These are phyloP conservation scores for Paradisaea rubra DNA, from an alignment of 2,113 vertebrate species.

Conservation along the genomic window DNA sequence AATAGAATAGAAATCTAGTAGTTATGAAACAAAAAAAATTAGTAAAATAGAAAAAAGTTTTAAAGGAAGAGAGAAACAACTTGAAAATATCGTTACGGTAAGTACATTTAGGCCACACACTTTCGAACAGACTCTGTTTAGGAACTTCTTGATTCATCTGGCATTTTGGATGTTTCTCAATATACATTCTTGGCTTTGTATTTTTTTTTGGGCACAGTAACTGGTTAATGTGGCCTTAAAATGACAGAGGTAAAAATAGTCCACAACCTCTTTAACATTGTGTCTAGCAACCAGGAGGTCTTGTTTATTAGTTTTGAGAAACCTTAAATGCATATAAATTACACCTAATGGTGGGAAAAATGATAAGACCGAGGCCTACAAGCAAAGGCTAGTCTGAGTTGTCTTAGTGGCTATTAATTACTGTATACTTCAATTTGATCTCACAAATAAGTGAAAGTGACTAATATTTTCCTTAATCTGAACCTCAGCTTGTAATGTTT, in stretches of 20 bases:
- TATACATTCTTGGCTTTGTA: background rate
- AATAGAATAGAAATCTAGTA: background rate
- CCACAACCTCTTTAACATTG: background rate
- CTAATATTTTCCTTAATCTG: slow-evolving; percentile 41
- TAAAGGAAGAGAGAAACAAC: background rate
- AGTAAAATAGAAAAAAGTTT: background rate
- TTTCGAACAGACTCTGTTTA: background rate
- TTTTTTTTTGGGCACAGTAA: background rate
- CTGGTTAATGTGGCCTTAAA: background rate
- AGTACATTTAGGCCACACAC: background rate
- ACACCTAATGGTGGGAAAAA: background rate
- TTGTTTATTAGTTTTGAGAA: background rate
- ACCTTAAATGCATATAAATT: background rate
- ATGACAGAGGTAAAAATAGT: background rate
- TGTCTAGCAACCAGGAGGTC: background rate
- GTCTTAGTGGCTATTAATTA: background rate
- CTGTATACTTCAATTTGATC: background rate
- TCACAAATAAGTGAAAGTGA: slow-evolving; percentile 42
- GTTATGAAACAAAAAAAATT: background rate
- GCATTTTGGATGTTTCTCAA: background rate
- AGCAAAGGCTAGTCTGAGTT: background rate
- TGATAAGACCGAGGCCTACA: background rate
- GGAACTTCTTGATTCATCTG: background rate
- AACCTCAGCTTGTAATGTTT: slow-evolving; percentile 4
- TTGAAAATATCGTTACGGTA: background rate